phyloP scores from a whole-genome alignment of 2,113 vertebrate genomes.

The Chrysemys picta region DNA sequence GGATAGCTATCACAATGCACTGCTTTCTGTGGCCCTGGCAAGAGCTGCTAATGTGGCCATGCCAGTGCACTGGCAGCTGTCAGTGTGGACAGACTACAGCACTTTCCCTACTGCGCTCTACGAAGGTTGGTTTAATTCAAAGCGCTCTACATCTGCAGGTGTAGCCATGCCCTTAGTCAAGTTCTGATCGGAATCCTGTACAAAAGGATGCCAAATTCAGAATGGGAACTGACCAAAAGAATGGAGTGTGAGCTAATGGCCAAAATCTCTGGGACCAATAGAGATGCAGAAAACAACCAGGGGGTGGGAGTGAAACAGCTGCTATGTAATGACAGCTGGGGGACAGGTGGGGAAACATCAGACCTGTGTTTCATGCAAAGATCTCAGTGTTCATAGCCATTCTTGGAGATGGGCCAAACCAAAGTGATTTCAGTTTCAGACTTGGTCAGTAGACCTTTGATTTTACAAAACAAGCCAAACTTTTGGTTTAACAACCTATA shows the following conservation, averaged over 20 bases:
- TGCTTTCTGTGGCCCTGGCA: no score
- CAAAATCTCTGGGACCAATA: not conserved
- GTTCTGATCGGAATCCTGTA: not conserved
- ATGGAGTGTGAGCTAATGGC: rapidly evolving
- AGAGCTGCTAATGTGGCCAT: no score
- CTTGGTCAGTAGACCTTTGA: not conserved
- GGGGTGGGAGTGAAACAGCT: rapidly evolving
- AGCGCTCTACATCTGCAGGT: no score
- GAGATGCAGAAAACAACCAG: not conserved
- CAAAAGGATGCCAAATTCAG: not conserved
- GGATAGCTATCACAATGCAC: no score
- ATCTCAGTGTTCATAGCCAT: not conserved
- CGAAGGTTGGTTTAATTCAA: no score
- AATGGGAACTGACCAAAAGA: not conserved
- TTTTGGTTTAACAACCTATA: not conserved
- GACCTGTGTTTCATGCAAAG: not conserved
- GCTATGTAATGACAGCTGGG: not conserved
- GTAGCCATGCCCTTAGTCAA: not conserved
- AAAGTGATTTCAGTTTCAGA: not conserved
- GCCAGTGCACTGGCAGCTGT: no score
- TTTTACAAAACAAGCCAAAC: not conserved
- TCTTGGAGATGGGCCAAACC: not conserved
- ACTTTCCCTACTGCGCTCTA: no score
- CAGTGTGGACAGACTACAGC: no score
- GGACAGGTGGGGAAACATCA: not conserved